Base-by-base conservation (phyloP, 2,113 vertebrate species). In the Puma concolor region DNA sequence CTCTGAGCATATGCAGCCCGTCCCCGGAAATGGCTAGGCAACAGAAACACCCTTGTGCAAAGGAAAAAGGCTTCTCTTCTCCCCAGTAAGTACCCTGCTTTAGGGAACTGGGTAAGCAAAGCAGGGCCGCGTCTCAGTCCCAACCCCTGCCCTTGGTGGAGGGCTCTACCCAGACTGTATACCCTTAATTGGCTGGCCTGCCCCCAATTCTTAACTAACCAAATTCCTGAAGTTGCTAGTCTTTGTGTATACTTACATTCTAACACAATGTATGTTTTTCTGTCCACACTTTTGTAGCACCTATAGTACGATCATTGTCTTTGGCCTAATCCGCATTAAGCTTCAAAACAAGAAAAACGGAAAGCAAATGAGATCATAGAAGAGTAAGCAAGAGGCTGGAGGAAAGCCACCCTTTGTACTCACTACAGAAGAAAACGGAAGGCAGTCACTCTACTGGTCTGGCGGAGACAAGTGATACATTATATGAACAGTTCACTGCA, bases 281-380 rank as follows among this genome's bases (percentile, higher is more conserved):
- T 72, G 12, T 54, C 10, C 0, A 17, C 33, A 74, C 12, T 66
- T 69, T 50, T 38, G 6, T 60, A 21, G 12, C 41, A 57, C n/a
- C 79, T 38, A 16, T 7, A 63, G 38, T 27, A 31, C 74, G 31
- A 60, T 74, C 50, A 36, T 67, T 25, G 21, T n/a, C 50, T 25
- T n/a, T n/a, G 6, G 25, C 50, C 23, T 29, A 60, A 60, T 74
- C 91, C 44, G 50, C 23, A n/a, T 52, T 3, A 57, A 1, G 21
- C 52, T 44, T 95, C 50, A 60, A 80, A 91, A 74, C 10, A 71
- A 77, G 60, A 77, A 64, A 81, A 82, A 91, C 0, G 9, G 71
- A 81, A 85, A 92, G 54, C 52, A 82, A 77, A 90, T 41, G 50
- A 97, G 63, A 80, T 67, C 66, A 38, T 48, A 72, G 25, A n/a